These are phyloP conservation scores for Epirrhoe alternata DNA, from an alignment of 2,888 invertebrate genomes.

Conservation along the genomic window DNA sequence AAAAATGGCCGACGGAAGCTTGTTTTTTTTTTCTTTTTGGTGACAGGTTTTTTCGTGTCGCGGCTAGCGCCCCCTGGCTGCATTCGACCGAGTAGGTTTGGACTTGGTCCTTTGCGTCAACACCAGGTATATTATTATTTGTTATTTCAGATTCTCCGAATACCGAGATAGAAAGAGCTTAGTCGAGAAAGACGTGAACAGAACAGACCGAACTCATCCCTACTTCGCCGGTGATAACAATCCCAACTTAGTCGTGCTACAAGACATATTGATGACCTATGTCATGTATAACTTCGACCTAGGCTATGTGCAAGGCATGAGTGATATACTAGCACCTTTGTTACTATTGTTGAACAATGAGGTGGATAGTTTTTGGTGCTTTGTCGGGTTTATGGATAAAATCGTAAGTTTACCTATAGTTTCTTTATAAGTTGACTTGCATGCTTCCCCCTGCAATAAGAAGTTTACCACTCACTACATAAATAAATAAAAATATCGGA, in stretches of 20 bases:
- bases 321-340: constrained; percentile 97
- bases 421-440: too few relatives aligned
- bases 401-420: constrained; percentile 91
- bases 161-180: constrained; percentile 96
- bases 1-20: too few relatives aligned
- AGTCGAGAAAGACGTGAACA: constrained; percentile 98
- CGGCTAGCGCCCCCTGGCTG: too few relatives aligned
- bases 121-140: not conserved
- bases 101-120: too few relatives aligned
- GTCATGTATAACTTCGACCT: constrained; percentile 99
- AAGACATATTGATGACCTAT: constrained; percentile 98
- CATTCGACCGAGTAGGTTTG: too few relatives aligned
- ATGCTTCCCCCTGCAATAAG: too few relatives aligned
- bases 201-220: constrained; percentile 94
- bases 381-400: constrained; percentile 98
- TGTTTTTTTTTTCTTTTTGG: too few relatives aligned
- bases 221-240: constrained; percentile 98
- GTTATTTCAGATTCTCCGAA: constrained; percentile 88
- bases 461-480: too few relatives aligned
- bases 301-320: constrained; percentile 99
- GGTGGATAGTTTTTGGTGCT: constrained; percentile 99
- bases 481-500: too few relatives aligned
- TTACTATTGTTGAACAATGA: constrained; percentile 95
- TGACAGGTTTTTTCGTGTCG: too few relatives aligned
- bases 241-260: constrained; percentile 92